These are phyloP conservation scores for Bombus cullumanus DNA, from an alignment of 1,140 invertebrate genomes.

Conservation along the genomic window DNA sequence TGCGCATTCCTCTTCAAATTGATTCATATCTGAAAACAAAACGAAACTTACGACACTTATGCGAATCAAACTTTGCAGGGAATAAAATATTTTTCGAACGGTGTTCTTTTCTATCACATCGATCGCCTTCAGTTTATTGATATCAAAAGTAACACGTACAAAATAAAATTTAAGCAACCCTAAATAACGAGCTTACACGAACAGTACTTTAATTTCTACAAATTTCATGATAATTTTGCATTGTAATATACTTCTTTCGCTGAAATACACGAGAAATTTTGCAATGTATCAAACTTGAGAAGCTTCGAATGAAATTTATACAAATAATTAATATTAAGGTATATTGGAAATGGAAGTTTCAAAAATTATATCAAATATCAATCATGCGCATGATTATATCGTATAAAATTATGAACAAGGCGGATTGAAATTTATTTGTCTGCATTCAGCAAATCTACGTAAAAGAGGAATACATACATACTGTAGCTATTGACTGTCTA, in stretches of 20 bases:
- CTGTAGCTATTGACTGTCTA: conserved; percentile 46
- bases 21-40: not conserved
- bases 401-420: not conserved
- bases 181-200: not conserved
- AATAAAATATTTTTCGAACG: conserved; percentile 16
- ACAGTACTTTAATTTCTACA: not conserved
- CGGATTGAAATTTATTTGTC: conserved; percentile 17
- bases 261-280: not conserved
- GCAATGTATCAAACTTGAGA: not conserved
- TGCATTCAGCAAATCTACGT: conserved; percentile 59
- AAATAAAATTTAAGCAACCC: conserved; percentile 7
- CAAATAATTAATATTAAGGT: not conserved
- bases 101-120: not conserved
- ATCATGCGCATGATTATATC: not conserved
- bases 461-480: conserved; percentile 1
- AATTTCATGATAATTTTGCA: not conserved
- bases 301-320: not conserved
- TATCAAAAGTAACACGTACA: not conserved
- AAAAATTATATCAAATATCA: not conserved
- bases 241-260: not conserved
- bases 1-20: not conserved
- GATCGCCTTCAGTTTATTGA: not conserved
- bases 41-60: not conserved
- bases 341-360: not conserved
- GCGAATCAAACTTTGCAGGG: not conserved